phyloP scores from a whole-genome alignment of 2,113 vertebrate species.

The Nesoenas mayeri region DNA sequence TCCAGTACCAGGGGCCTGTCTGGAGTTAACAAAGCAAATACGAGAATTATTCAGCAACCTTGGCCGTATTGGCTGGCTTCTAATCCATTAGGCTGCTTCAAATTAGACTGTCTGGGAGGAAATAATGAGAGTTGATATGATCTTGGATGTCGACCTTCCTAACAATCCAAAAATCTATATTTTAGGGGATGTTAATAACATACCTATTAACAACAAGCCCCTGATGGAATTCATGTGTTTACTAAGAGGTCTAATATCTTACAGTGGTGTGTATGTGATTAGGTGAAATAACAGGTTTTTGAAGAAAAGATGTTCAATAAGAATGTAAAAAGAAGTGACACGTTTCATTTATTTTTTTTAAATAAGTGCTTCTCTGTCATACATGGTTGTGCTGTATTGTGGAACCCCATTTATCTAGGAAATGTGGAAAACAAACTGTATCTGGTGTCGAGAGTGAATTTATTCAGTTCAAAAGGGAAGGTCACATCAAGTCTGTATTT shows the following conservation, averaged over 20 bases:
- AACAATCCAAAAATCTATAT: constrained; percentile 18
- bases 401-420: background rate
- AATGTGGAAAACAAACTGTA: background rate
- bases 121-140: background rate
- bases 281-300: background rate
- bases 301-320: background rate
- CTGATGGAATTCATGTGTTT: background rate
- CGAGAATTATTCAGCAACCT: background rate
- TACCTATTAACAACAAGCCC: background rate
- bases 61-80: background rate
- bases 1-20: background rate
- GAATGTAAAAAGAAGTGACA: background rate
- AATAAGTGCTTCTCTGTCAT: background rate
- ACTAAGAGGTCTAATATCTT: background rate
- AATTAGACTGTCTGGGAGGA: background rate
- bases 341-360: background rate
- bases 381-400: background rate
- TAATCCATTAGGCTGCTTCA: background rate
- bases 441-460: background rate
- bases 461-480: background rate
- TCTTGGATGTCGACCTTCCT: background rate
- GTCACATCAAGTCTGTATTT: background rate
- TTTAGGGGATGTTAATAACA: background rate
- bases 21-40: background rate
- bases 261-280: background rate